Evolutionary conservation across 2,888 invertebrate genomes (phyloP).

Genomic region (Cheilosia urbana): DNA sequence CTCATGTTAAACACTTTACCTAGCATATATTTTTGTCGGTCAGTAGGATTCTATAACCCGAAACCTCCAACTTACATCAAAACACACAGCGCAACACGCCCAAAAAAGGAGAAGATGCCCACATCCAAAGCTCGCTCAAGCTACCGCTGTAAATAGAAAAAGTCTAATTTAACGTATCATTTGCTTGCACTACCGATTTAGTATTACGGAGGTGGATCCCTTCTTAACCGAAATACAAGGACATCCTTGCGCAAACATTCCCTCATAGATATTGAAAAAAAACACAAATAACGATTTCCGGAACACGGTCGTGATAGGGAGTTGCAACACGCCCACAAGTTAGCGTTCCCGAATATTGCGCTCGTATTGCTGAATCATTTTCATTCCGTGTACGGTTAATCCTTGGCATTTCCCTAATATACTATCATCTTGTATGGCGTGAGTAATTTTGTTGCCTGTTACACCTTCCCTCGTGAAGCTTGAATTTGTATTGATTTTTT

Average conservation of each 20-base stretch:
- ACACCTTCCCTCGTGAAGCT: neutral
- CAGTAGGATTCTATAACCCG: no score
- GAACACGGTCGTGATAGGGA: neutral
- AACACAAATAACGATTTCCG: neutral
- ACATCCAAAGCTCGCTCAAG: neutral
- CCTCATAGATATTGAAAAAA: neutral
- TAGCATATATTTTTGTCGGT: no score
- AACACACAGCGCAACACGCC: no score
- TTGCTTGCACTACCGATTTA: neutral
- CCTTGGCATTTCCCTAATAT: constrained; percentile 51
- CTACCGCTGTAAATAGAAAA: neutral
- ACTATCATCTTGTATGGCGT: constrained; percentile 20
- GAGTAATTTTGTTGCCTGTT: neutral
- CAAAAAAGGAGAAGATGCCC: neutral
- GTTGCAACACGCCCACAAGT: neutral
- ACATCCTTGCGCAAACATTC: neutral
- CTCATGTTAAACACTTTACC: no score
- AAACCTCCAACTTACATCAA: no score
- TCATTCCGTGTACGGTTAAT: constrained; percentile 57
- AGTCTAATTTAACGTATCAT: neutral
- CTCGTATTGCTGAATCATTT: constrained; percentile 18
- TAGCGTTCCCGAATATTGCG: constrained; percentile 22
- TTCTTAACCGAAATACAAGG: neutral
- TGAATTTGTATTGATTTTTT: neutral
- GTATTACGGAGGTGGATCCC: neutral